Evolutionary conservation across 2,113 vertebrate species (phyloP), one percentile per base, ranked within the genome.

Genomic region (Genyomyrus donnyi): DNA sequence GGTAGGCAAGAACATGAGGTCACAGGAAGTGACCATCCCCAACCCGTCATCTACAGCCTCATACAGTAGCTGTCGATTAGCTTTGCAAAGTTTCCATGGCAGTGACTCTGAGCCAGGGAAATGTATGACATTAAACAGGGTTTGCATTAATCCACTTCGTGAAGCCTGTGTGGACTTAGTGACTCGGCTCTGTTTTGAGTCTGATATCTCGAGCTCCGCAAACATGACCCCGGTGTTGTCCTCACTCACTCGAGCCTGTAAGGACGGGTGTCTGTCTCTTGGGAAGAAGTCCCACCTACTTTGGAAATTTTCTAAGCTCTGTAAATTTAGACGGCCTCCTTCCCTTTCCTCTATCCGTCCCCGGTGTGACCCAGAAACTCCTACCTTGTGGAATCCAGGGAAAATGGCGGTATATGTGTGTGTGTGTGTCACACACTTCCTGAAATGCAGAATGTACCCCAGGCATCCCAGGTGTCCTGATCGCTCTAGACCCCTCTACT

Each of bases 401-500:
- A 84, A 42, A 45, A 19, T 35, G n/a, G n/a, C 13, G 35, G n/a
- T 48, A 15, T 52, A 35, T 39, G 3, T 62, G 24, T 52, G 50
- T 52, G 3, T 62, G 56, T 58, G 53, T 56, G 53, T 21, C 2
- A 0, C 1, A 85, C 87, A 46, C 85, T 90, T 85, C 86, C 86
- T 91, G 89, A 62, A 88, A 77, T 19, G 87, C 90, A 83, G 88
- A 88, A 91, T 50, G 70, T 88, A 50, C 84, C 66, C 49, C 15
- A 86, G 21, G 31, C 21, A 49, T 89, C 89, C 62, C 89, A 13
- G 31, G 56, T 50, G 86, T 31, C 15, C 42, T 83, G 45, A 27
- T 84, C 42, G 1, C n/a, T 66, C n/a, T 27, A 27, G 53, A 27
- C 88, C 58, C 42, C 62, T 66, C 62, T 27, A 27, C 2, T 66